These are phyloP conservation scores for Anolis apletophallus DNA, from an alignment of 2,797 vertebrate species.

Conservation along the genomic window DNA sequence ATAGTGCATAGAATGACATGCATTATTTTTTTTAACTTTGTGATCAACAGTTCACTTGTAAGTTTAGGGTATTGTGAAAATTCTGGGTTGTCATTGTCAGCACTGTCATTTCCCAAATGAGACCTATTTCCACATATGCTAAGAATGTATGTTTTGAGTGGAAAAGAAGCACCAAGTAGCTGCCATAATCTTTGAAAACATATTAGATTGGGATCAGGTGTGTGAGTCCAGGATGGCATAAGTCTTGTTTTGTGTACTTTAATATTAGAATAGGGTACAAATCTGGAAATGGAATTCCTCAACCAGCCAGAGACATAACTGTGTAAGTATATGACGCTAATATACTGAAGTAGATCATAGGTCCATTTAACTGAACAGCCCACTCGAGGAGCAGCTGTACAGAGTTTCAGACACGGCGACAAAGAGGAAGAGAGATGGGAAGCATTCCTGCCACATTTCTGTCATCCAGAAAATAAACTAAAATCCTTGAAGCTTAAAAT, in stretches of 20 bases:
- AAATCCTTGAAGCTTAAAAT: too few species aligned
- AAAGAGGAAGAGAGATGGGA: not conserved
- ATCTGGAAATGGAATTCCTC: not conserved
- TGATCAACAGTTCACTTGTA: not conserved
- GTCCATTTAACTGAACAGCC: not conserved
- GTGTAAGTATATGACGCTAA: not conserved
- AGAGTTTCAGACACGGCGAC: not conserved
- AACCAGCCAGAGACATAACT: not conserved
- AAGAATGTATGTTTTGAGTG: not conserved
- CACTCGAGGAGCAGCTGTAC: not conserved
- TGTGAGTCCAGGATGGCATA: not conserved
- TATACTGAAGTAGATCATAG: too few species aligned
- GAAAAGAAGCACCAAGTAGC: not conserved
- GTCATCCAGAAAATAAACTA: too few species aligned
- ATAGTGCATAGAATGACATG: not conserved
- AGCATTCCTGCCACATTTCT: not conserved
- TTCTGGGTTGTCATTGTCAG: not conserved
- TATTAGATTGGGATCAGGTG: not conserved
- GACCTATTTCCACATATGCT: not conserved
- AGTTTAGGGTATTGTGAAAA: not conserved
- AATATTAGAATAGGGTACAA: not conserved
- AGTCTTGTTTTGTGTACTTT: not conserved
- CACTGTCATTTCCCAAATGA: not conserved
- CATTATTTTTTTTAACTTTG: not conserved
- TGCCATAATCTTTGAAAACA: not conserved